Evolutionary conservation across 2,113 vertebrate genomes (phyloP).

Genomic region (Orthonyx spaldingii): DNA sequence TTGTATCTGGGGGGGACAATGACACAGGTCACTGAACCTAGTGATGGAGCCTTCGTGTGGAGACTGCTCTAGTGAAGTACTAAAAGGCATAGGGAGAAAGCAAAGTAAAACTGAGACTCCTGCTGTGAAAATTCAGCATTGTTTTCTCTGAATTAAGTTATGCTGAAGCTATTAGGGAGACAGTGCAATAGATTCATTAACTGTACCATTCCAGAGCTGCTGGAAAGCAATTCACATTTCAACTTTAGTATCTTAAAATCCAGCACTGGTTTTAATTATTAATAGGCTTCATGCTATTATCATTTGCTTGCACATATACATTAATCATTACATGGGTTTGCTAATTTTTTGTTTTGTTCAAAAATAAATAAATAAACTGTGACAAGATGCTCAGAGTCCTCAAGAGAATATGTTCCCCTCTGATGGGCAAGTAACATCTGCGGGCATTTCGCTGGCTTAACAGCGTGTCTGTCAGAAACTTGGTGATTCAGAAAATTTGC

Average conservation of each 20-base stretch:
- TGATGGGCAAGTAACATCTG: conserved; percentile 58
- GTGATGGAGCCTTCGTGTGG: neutral
- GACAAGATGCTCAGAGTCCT: conserved; percentile 31
- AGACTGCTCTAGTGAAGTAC: neutral
- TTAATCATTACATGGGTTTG: conserved; percentile 15
- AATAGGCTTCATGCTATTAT: neutral
- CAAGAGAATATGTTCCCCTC: conserved; percentile 40
- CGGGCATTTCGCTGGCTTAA: conserved; percentile 44
- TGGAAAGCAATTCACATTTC: conserved; percentile 30
- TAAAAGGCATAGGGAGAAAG: neutral
- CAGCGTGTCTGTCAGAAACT: conserved; percentile 53
- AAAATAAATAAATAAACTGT: conserved; percentile 26
- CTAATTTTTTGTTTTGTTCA: conserved; percentile 18
- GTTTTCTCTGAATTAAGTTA: conserved; percentile 15
- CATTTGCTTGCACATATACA: conserved; percentile 25
- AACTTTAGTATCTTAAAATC: neutral
- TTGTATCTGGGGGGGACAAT: neutral
- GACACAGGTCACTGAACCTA: neutral
- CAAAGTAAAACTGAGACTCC: neutral
- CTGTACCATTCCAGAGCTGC: neutral
- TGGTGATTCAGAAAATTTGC: conserved; percentile 70
- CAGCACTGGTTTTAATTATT: conserved; percentile 26
- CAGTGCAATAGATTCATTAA: neutral
- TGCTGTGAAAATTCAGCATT: neutral
- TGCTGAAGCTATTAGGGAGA: neutral